These are phyloP conservation scores for Patiria miniata DNA, from an alignment of 35 echinoderm and acorn worm species.

Conservation along the genomic window DNA sequence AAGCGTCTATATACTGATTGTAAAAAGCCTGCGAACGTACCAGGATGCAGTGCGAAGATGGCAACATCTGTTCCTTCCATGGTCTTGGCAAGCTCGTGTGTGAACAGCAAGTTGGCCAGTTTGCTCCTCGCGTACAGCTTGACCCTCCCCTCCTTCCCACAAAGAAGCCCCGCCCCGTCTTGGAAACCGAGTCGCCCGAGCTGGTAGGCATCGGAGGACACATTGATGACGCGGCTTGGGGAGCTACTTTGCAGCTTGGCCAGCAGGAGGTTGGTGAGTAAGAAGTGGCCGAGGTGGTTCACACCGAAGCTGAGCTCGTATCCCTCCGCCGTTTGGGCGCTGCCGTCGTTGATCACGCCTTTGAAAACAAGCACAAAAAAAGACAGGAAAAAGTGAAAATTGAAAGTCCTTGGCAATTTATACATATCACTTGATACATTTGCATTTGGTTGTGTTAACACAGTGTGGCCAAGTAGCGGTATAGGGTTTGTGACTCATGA, in stretches of 20 bases:
- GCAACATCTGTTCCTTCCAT: constrained; percentile 69
- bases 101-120: constrained; percentile 89
- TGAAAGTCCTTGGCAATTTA: background rate
- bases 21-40: constrained; percentile 39
- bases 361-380: background rate
- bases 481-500: too few relatives aligned
- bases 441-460: too few relatives aligned
- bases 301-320: constrained; percentile 87
- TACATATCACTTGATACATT: too few relatives aligned
- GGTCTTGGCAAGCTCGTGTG: constrained; percentile 61
- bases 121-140: constrained; percentile 83
- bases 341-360: constrained; percentile 77
- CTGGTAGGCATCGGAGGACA: constrained; percentile 76
- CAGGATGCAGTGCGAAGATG: constrained; percentile 72
- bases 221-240: constrained; percentile 70
- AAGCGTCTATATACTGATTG: too few relatives aligned
- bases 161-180: constrained; percentile 41
- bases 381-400: background rate
- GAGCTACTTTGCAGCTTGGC: constrained; percentile 65
- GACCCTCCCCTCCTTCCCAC: constrained; percentile 61
- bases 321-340: constrained; percentile 69
- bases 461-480: too few relatives aligned
- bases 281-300: constrained; percentile 95
- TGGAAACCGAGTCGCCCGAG: constrained; percentile 57
- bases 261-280: constrained; percentile 82